phyloP scores from a whole-genome alignment of 2,888 invertebrate species.

The Torymus texanus region DNA sequence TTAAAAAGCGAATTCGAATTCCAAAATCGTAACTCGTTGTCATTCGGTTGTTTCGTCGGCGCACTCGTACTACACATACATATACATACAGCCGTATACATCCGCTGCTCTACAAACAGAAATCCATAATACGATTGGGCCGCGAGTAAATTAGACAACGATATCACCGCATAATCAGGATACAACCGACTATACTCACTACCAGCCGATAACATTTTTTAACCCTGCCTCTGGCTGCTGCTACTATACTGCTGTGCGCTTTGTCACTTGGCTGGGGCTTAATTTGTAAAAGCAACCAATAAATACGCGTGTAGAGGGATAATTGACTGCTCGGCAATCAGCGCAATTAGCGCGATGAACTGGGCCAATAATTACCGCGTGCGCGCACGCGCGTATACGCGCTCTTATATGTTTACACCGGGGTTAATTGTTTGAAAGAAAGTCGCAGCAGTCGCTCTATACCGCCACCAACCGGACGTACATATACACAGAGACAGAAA shows the following conservation, averaged over 20 bases:
- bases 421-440: conserved; percentile 53
- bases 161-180: conserved; percentile 19
- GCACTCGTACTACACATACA: no score
- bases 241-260: conserved; percentile 23
- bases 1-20: no score
- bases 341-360: conserved; percentile 54
- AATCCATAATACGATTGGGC: neutral
- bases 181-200: no score
- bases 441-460: neutral
- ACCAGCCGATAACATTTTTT: conserved; percentile 20
- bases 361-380: conserved; percentile 43
- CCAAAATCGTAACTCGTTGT: no score
- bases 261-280: conserved; percentile 35
- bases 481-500: conserved; percentile 21
- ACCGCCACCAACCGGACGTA: no score
- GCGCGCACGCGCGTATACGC: neutral
- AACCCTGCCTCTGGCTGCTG: conserved; percentile 17
- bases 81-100: no score
- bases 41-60: no score
- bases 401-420: conserved; percentile 39
- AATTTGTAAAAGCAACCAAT: conserved; percentile 53
- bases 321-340: conserved; percentile 53
- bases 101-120: no score
- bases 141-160: neutral
- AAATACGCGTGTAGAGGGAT: conserved; percentile 42